A percentile compares a stretch with the other conserved stretches of the same genome.
phyloP scores from a whole-genome alignment of 1,140 invertebrate species.

The Aphelinus atriplicis region DNA sequence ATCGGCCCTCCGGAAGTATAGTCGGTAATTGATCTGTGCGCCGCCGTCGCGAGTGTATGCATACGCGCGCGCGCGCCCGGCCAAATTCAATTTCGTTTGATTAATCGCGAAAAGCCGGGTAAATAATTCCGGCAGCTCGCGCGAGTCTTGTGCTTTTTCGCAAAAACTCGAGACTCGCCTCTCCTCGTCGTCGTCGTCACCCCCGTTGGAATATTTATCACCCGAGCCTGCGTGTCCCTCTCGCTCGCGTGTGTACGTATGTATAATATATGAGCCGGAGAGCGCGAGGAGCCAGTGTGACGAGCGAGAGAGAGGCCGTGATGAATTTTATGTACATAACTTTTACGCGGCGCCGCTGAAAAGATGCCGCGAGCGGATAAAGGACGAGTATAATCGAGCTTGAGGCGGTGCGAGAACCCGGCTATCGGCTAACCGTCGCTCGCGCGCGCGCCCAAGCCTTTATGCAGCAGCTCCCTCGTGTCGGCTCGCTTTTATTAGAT shows the following conservation, averaged over 20 bases:
- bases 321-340: constrained; percentile 28
- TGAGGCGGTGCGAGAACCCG: background rate
- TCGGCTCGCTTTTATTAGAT: no score
- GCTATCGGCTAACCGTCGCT: background rate
- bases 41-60: background rate
- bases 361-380: background rate
- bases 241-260: background rate
- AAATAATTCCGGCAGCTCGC: no score
- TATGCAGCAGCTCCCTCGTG: background rate
- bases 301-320: background rate
- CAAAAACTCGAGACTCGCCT: no score
- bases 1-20: constrained; percentile 20
- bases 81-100: constrained; percentile 38
- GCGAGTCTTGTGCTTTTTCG: no score
- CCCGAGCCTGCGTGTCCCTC: background rate
- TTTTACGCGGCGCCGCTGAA: constrained; percentile 6
- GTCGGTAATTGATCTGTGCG: constrained; percentile 33
- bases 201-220: constrained; percentile 27
- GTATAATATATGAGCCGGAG: background rate
- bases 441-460: background rate
- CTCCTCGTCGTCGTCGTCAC: no score
- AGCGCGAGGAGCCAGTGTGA: background rate
- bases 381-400: constrained; percentile 10
- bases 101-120: constrained; percentile 22
- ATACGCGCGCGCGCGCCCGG: background rate